Percentiles rank a stretch among this genome's conserved stretches.
These are phyloP conservation scores for Phacellophora camtschatica DNA, from an alignment of 30 jellyfish, hydroid and myxozoan genomes.

Conservation along the genomic window DNA sequence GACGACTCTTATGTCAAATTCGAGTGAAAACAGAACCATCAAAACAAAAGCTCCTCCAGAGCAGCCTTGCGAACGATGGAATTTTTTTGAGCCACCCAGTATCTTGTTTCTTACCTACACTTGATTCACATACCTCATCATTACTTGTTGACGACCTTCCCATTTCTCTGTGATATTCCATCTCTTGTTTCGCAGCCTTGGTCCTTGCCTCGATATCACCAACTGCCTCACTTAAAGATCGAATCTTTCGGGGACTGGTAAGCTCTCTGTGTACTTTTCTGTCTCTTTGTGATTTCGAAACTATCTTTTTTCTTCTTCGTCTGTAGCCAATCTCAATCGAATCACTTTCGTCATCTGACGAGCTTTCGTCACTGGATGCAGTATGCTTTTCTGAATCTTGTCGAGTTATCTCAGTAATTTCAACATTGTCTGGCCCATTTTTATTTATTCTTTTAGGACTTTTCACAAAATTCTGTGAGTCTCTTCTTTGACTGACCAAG, in stretches of 20 bases:
- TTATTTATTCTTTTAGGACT: neutral
- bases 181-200: conserved; percentile 35
- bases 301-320: conserved; percentile 9
- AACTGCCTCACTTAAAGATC: conserved; percentile 53
- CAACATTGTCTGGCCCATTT: neutral
- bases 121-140: neutral
- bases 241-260: neutral
- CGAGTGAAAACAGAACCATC: too few species aligned
- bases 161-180: conserved; percentile 8
- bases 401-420: neutral
- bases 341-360: conserved; percentile 54
- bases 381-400: neutral
- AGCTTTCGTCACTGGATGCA: neutral
- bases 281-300: conserved; percentile 18
- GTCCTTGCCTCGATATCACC: conserved; percentile 43
- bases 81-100: too few species aligned
- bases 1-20: too few species aligned
- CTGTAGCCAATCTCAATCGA: conserved; percentile 25
- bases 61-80: too few species aligned
- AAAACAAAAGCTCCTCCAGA: too few species aligned
- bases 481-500: conserved; percentile 4
- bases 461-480: neutral
- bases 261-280: neutral
- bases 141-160: neutral
- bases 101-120: too few species aligned